A percentile compares a stretch with the other conserved stretches of the same genome.
Conservation (phyloP, 2,113 vertebrate genomes). For the Bubalus kerabau region DNA sequence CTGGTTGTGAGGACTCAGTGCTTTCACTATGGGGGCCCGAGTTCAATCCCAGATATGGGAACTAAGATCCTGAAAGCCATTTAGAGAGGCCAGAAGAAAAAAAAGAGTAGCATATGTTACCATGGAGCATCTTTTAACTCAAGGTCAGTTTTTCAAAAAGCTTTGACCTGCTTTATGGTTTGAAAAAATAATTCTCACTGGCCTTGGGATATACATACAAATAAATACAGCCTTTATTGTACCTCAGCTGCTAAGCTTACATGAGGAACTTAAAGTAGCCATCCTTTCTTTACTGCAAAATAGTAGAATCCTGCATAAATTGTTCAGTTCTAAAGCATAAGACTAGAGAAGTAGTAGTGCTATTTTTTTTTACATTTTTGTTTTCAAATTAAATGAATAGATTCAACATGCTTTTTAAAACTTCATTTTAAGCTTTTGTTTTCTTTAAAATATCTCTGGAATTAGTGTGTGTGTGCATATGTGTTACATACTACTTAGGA, state of each 20-base stretch:
- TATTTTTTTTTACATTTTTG: not conserved
- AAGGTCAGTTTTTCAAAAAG: constrained; percentile 1
- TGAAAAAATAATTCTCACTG: constrained; percentile 25
- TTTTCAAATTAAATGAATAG: not conserved
- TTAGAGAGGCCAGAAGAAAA: not conserved
- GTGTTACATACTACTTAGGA: not conserved
- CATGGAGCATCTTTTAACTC: constrained; percentile 14
- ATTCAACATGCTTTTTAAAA: constrained; percentile 15
- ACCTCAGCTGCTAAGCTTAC: not conserved
- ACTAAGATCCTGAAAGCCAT: not conserved
- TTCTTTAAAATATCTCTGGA: constrained; percentile 1
- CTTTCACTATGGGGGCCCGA: not conserved
- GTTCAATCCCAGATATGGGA: not conserved
- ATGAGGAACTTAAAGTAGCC: not conserved
- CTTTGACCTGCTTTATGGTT: not conserved
- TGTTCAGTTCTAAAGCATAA: constrained; percentile 2
- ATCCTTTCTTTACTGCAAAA: not conserved
- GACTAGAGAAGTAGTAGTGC: not conserved
- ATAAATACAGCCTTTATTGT: not conserved
- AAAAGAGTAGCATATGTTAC: not conserved
- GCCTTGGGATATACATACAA: not conserved
- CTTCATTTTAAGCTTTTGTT: constrained; percentile 8
- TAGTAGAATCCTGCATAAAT: not conserved
- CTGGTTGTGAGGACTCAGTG: not conserved
- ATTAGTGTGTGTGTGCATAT: not conserved